Base-by-base conservation (phyloP, 2,888 invertebrate species). In the Nomada hirtipes region DNA sequence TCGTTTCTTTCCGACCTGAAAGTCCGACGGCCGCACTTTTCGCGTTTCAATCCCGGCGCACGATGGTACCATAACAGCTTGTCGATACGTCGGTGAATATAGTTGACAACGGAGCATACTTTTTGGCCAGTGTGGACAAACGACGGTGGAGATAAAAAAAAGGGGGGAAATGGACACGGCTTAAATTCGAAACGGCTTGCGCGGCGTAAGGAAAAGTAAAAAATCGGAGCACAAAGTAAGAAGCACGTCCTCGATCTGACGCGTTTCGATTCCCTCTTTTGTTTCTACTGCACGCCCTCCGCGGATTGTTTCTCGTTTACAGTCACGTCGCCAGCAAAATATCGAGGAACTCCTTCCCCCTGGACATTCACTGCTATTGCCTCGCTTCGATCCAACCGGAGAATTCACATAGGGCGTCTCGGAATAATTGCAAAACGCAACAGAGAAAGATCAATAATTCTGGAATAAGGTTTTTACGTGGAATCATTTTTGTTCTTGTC, bases 71-170 rank as follows among this genome's bases (percentile, higher is more conserved):
- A 36, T 36, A 36, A 36, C 47, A 18, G 11, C 13, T 57, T 73
- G 73, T 73, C 73, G 73, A 77, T 74, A 74, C 61, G 36, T 59
- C 64, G 64, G 50, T 36, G 10, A 15, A 26, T 64, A 20, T 57
- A 65, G 18, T 11, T 20, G 64, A 70, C 50, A 52, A 59, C 59
- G 76, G 59, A 36, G 50, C 63, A 72, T 64, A 18, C 29, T 77
- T 77, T 74, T 77, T 47, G 77, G 60, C 65, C 13, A 15, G n/a
- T 20, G 42, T 11, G 20, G 64, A 72, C 64, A 76, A 50, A 57
- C 72, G 26, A 18, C 13, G 20, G 23, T 9, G 59, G 23, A 29
- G 60, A 52, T 55, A 44, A 53, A 26, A 13, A 13, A 11, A 26
- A 26, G 2, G 29, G 42, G 11, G 29, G 20, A 59, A 23, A 59